Percentiles rank a stretch among this genome's conserved stretches.
Conservation (phyloP, 37 sponge, comb jelly and placozoan species). For the Amphimedon queenslandica region DNA sequence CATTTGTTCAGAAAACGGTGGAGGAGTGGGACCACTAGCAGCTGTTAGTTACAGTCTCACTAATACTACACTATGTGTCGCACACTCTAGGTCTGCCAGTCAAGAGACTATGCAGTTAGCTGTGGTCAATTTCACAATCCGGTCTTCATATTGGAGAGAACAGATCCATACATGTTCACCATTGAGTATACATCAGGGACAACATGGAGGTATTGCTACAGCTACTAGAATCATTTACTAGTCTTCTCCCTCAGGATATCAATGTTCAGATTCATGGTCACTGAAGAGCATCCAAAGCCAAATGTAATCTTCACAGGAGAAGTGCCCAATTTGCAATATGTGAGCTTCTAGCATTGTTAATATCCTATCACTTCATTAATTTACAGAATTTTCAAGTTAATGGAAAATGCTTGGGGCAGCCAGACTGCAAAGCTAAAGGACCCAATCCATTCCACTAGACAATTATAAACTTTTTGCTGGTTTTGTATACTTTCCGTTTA, state of each 20-base stretch:
- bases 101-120: background rate
- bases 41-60: no score
- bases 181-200: background rate
- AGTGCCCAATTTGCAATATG: conserved; percentile 31
- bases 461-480: no score
- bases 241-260: background rate
- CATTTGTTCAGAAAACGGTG: no score
- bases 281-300: background rate
- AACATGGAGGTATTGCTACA: background rate
- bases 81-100: background rate
- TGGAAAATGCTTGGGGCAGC: conserved; percentile 36
- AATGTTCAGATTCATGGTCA: background rate
- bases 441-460: no score
- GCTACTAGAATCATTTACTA: background rate
- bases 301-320: conserved; percentile 1
- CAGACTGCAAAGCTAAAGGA: background rate
- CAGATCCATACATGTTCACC: background rate
- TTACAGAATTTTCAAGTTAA: conserved; percentile 35
- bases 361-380: background rate
- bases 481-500: no score
- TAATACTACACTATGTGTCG: no score
- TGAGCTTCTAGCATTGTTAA: background rate
- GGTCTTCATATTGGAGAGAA: background rate
- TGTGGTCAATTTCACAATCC: background rate
- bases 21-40: no score